Evolutionary conservation across 2,888 invertebrate species (phyloP), one percentile per base, ranked within the genome.

Genomic region (Hypselothyrea guttata): DNA sequence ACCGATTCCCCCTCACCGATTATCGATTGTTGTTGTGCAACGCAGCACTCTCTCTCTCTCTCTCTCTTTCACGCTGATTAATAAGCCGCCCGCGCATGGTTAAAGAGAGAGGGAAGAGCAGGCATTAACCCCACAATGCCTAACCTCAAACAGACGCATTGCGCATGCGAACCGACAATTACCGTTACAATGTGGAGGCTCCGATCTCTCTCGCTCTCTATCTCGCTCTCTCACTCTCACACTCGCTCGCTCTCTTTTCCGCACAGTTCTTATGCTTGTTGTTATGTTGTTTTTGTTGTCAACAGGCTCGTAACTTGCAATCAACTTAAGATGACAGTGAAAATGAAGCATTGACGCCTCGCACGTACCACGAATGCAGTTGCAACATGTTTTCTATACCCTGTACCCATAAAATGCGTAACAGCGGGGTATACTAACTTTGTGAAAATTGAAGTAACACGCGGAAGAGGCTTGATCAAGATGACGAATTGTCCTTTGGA

Each of bases 321-420:
- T 88, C 88, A 88, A 87, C 87, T 87, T 88, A 88, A 88, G 88
- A 88, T 88, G 88, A 88, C 88, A 88, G 87, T 83, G 87, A 76
- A 88, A 88, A 88, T 87, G 88, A 87, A 88, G 88, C 88, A 88
- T 88, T 88, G 88, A 88, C 88, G 87, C 79, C 74, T 81, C 87
- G 88, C 88, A 88, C 88, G 88, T 88, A 87, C 87, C 83, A 84
- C 59, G 34, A 54, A 5, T 22, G 22, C 22, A 71, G 47, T 64
- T 64, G 51, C 49, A 49, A 38, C 33, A 33, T 9, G 53, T 53
- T n/a, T n/a, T n/a, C n/a, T n/a, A n/a, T n/a, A n/a, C n/a, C n/a
- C n/a, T n/a, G n/a, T n/a, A n/a, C n/a, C n/a, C n/a, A n/a, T n/a
- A n/a, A n/a, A n/a, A n/a, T n/a, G n/a, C n/a, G n/a, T n/a, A n/a